Evolutionary conservation across 2,797 vertebrate species (phyloP), one percentile per base, ranked within the genome.

Genomic region (Myripristis jacobus): DNA sequence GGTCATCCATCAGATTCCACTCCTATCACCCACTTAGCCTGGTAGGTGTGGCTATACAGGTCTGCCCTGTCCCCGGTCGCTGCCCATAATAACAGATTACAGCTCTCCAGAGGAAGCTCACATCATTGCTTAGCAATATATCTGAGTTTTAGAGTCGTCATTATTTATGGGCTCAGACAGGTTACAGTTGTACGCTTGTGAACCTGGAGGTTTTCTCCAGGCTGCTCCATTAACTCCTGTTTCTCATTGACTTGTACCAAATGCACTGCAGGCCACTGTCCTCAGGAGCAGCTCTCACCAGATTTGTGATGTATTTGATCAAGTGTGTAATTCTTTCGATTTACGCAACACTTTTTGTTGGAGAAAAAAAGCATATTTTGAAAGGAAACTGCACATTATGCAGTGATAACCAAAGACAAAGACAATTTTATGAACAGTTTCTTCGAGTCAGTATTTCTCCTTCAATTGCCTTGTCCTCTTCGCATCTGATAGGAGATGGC

Each of bases 71-170:
- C 85, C 85, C 75, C 83, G 83, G 61, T 87, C 86, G 68, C 74
- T 82, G 68, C 75, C 77, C 80, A 80, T 90, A 84, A 88, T 89
- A 88, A 89, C 79, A 88, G 88, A 92, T 92, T 90, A 90, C 87
- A 80, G 74, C 76, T 88, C 89, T 85, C 87, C 84, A 64, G 86
- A 85, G 90, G 81, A 91, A 85, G 84, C 80, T 83, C 87, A 89
- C 87, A 88, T 86, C 86, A 90, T 92, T 70, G 75, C 86, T 84
- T 78, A 58, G 77, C 85, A 77, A 78, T 93, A 87, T 85, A 91
- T 91, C 86, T 79, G 69, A 87, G 82, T 75, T 85, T 80, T 79
- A 83, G 77, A 84, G 83, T 88, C 29, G 21, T 84, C 88, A 84
- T 91, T 88, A 89, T 84, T 92, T 88, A 90, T 80, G 54, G 73